Percentiles rank a stretch among this genome's conserved stretches.
Conservation (phyloP, 2,888 invertebrate species). For the Mellilla xanthometata region DNA sequence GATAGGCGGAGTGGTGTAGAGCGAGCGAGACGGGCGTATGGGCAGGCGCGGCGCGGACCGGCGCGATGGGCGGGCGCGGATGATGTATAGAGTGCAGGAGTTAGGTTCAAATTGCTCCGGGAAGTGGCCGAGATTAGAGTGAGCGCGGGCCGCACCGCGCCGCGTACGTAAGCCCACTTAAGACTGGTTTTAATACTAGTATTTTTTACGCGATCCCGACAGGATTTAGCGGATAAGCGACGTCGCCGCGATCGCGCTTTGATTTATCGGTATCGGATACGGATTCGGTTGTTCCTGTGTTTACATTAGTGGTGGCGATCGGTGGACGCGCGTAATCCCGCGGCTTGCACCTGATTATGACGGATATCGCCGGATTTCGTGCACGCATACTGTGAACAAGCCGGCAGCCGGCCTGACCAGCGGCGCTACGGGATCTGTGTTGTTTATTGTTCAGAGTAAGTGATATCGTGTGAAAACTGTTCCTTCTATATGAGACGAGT, state of each 20-base stretch:
- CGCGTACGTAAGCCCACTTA: constrained; percentile 86
- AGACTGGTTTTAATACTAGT: constrained; percentile 89
- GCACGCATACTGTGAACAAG: constrained; percentile 63
- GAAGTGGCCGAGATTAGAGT: constrained; percentile 89
- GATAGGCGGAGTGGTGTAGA: constrained; percentile 25
- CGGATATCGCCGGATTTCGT: constrained; percentile 75
- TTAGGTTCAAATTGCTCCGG: constrained; percentile 89
- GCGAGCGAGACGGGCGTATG: constrained; percentile 55
- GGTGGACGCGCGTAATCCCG: constrained; percentile 72
- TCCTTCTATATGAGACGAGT: too few species aligned
- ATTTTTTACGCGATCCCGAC: constrained; percentile 83
- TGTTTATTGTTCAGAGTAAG: constrained; percentile 49
- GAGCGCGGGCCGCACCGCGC: constrained; percentile 85
- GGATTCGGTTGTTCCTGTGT: constrained; percentile 74
- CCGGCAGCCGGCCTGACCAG: too few species aligned
- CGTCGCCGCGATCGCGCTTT: constrained; percentile 79
- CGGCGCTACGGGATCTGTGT: constrained; percentile 22
- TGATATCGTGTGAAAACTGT: too few species aligned
- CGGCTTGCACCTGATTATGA: constrained; percentile 78
- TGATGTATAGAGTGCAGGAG: constrained; percentile 89
- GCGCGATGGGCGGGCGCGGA: constrained; percentile 81
- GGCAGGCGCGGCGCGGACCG: constrained; percentile 50
- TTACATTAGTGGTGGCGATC: constrained; percentile 78
- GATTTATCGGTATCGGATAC: constrained; percentile 81
- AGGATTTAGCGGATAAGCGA: constrained; percentile 81